phyloP scores from a whole-genome alignment of 2,797 vertebrate genomes.

The Champsocephalus esox region DNA sequence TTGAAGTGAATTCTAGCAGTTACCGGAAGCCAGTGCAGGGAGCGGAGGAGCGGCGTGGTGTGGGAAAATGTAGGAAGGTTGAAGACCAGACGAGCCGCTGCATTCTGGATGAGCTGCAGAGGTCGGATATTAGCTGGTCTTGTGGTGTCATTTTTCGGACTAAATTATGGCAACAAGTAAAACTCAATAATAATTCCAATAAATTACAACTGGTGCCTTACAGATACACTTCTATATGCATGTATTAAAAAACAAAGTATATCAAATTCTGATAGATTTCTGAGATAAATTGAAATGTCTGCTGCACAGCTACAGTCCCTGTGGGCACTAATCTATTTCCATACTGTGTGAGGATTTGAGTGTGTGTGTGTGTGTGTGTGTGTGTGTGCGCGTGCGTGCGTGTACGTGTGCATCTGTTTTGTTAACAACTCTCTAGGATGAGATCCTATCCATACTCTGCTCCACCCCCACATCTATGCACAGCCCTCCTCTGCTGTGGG shows the following conservation, averaged over 20 bases:
- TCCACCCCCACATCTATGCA: slow-evolving; percentile 56
- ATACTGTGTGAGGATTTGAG: slow-evolving; percentile 27
- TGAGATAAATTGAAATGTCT: slow-evolving; percentile 32
- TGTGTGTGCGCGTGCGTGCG: slow-evolving; percentile 20
- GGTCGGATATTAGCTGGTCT: not conserved
- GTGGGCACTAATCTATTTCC: slow-evolving; percentile 44
- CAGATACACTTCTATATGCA: not conserved
- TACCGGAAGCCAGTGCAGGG: too few species aligned
- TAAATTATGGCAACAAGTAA: not conserved
- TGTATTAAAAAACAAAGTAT: not conserved
- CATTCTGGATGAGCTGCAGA: too few species aligned
- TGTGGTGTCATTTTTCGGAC: not conserved
- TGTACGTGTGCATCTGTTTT: slow-evolving; percentile 41
- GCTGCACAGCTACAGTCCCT: slow-evolving; percentile 35
- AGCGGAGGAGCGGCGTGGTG: too few species aligned
- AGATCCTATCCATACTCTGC: slow-evolving; percentile 64
- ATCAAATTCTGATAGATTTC: slow-evolving; percentile 3
- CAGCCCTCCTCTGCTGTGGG: slow-evolving; percentile 56
- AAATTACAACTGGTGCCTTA: not conserved
- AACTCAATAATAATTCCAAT: not conserved
- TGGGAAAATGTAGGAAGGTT: too few species aligned
- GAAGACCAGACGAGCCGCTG: too few species aligned
- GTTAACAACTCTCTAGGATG: slow-evolving; percentile 66
- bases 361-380: not conserved
- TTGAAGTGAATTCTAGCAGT: too few species aligned